Evolutionary conservation across 1,140 invertebrate genomes (phyloP), one percentile per base, ranked within the genome.

Genomic region (Calephelis nemesis): DNA sequence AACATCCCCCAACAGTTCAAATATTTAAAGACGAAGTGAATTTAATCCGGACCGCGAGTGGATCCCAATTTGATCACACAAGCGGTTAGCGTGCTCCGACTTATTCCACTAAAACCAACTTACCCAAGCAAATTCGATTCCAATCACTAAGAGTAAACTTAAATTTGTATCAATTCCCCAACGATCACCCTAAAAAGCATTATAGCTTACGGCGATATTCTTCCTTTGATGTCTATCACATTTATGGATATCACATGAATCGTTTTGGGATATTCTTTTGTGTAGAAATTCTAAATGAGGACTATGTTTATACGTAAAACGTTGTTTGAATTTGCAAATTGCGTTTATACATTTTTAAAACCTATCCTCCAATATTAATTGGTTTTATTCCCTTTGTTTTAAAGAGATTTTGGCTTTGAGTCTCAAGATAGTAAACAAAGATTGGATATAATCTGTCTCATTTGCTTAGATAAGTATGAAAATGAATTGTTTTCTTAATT

Each of bases 51-150:
- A 69, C 81, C 74, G 73, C 77, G 74, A 76, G 76, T 69, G 76
- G 52, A 39, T 81, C 79, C 77, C 84, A 91, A 91, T 91, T 84
- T 82, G 84, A 91, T 91, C 85, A 91, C 86, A 86, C 81, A 79
- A 84, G 78, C 85, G 82, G 85, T 83, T 79, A 71, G 73, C 72
- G 68, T 49, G 74, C 73, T 72, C 73, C 70, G 72, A 68, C 74
- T 76, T 85, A 87, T 84, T 86, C 80, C 79, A 78, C 75, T 83
- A 78, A 84, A 85, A 88, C 85, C 76, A 79, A 87, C 73, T 90
- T 86, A 85, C 72, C 77, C 71, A 83, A 81, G 70, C 78, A 88
- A 88, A 88, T 87, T 85, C 71, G 71, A 87, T 88, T 90, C 79
- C 78, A 77, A 82, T 79, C 69, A 68, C 80, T 80, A 77, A 79